phyloP scores from a whole-genome alignment of 2,888 invertebrate species.

The Nysson spinosus region DNA sequence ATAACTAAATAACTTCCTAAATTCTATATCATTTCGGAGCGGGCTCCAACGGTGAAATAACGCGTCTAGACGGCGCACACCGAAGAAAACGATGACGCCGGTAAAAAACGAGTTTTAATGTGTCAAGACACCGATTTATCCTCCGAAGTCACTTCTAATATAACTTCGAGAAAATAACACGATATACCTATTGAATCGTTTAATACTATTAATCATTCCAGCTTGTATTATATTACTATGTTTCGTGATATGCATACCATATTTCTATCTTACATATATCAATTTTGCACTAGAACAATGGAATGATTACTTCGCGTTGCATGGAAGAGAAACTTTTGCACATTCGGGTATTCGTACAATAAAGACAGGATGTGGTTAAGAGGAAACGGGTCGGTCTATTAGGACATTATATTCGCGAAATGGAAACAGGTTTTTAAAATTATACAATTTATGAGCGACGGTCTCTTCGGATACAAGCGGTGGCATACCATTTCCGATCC shows the following conservation, averaged over 20 bases:
- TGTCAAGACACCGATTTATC: conserved; percentile 42
- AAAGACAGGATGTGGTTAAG: not conserved
- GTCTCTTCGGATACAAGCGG: conserved; percentile 36
- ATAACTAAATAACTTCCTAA: conserved; percentile 66
- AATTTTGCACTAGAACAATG: no score
- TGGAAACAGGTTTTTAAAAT: conserved; percentile 64
- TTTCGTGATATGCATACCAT: no score
- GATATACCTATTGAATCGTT: no score
- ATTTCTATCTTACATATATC: no score
- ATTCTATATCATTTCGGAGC: conserved; percentile 64
- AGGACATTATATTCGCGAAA: conserved; percentile 56
- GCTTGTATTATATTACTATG: no score
- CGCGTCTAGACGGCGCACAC: conserved; percentile 60
- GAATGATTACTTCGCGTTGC: no score
- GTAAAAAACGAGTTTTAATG: conserved; percentile 35
- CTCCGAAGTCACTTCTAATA: conserved; percentile 32
- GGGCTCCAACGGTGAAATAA: conserved; percentile 62
- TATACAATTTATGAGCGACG: conserved; percentile 64
- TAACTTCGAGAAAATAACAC: conserved; percentile 21
- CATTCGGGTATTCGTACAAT: not conserved
- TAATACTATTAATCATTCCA: no score
- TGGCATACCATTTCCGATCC: conserved; percentile 36
- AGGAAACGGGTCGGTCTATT: conserved; percentile 49
- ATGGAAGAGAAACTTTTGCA: not conserved
- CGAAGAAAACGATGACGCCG: conserved; percentile 30